Conservation (phyloP, 1,140 invertebrate species). For the Wiebesia pumilae region DNA sequence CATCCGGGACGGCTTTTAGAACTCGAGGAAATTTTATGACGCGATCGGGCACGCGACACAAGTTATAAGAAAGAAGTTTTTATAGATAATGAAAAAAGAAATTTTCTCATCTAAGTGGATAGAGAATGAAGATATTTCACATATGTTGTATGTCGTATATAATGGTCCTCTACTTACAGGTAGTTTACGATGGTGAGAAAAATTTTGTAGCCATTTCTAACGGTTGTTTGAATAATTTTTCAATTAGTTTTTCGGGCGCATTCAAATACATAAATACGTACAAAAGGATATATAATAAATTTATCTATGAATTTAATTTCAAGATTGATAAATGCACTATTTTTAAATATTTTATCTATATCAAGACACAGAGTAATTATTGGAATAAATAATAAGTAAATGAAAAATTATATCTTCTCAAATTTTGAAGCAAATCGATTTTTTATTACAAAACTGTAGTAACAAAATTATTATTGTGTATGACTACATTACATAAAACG, state of each 20-base stretch:
- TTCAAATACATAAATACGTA: not conserved
- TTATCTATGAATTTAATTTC: not conserved
- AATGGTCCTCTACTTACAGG: not conserved
- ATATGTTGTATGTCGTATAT: not conserved
- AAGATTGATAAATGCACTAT: not conserved
- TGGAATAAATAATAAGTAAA: too few relatives aligned
- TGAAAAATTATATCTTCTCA: too few relatives aligned
- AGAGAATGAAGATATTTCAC: not conserved
- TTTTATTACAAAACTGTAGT: too few relatives aligned
- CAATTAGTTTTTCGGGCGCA: not conserved
- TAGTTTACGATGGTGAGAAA: not conserved
- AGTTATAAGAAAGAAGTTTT: not conserved
- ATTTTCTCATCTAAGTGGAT: not conserved
- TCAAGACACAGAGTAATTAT: too few relatives aligned
- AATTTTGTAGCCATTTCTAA: not conserved
- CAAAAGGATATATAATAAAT: not conserved
- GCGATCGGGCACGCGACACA: not conserved
- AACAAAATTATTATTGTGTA: too few relatives aligned
- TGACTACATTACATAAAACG: too few relatives aligned
- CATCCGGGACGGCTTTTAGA: not conserved
- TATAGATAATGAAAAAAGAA: not conserved
- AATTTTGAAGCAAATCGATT: too few relatives aligned
- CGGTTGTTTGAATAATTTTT: not conserved
- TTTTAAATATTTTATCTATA: too few relatives aligned
- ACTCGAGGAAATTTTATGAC: constrained; percentile 15